A percentile compares a stretch with the other conserved stretches of the same genome.
Evolutionary conservation across 2,888 invertebrate species (phyloP).

Genomic region (Spodoptera picta): DNA sequence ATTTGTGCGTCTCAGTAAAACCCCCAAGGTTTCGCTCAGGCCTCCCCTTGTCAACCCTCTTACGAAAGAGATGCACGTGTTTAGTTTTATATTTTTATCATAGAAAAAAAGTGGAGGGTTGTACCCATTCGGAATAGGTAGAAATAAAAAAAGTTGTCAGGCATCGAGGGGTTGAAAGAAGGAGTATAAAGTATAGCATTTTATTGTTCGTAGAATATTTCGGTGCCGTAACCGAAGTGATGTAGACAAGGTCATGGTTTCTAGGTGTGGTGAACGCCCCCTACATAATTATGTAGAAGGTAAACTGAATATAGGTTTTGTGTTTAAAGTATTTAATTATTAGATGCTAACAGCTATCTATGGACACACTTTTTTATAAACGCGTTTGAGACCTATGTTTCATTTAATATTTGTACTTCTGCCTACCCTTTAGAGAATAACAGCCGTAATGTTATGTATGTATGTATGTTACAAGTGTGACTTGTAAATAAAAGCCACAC

Average conservation of each 20-base stretch:
- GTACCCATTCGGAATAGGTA: constrained; percentile 4
- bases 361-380: no score
- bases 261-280: constrained; percentile 23
- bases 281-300: constrained; percentile 12
- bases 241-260: constrained; percentile 39
- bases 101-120: constrained; percentile 31
- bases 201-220: constrained; percentile 46
- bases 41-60: constrained; percentile 30
- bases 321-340: constrained; percentile 43
- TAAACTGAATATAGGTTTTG: constrained; percentile 27
- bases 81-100: constrained; percentile 31
- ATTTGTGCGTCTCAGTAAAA: background rate
- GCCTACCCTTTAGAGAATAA: no score
- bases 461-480: no score
- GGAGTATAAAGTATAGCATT: background rate
- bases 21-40: constrained; percentile 18
- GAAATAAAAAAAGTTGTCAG: constrained; percentile 10
- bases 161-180: constrained; percentile 4
- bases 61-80: constrained; percentile 32
- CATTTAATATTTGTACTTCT: no score
- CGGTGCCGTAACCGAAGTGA: constrained; percentile 23
- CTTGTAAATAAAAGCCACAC: no score
- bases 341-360: constrained; percentile 8
- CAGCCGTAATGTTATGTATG: no score
- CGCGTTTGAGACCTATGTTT: no score